A percentile compares a stretch with the other conserved stretches of the same genome.
Evolutionary conservation across 2,888 invertebrate species (phyloP).

Genomic region (Chrysolina haemoptera): DNA sequence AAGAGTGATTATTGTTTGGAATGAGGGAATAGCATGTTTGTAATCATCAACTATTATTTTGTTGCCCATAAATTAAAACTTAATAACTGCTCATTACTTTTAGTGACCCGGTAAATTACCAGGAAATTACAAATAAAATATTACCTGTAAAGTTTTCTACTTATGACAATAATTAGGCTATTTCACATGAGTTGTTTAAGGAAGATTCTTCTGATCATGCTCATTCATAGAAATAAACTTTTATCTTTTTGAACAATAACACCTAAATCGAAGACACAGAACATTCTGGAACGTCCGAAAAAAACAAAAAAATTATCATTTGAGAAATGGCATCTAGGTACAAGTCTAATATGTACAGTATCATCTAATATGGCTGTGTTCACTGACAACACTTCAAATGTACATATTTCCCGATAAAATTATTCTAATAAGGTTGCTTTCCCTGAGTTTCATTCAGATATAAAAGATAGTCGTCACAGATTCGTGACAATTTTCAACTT

Average conservation of each 20-base stretch:
- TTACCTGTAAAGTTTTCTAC: background rate
- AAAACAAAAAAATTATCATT: constrained; percentile 20
- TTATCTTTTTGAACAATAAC: background rate
- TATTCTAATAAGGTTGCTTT: constrained; percentile 47
- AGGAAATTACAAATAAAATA: background rate
- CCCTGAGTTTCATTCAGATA: constrained; percentile 50
- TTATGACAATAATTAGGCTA: background rate
- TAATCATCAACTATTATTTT: background rate
- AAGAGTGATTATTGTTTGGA: background rate
- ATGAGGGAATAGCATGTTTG: background rate
- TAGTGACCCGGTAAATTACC: background rate
- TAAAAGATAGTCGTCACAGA: constrained; percentile 1
- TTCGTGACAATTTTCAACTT: constrained; percentile 1
- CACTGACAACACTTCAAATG: constrained; percentile 53
- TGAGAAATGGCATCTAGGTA: constrained; percentile 34
- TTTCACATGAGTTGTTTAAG: background rate
- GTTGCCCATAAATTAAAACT: background rate
- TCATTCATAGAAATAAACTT: too few species aligned
- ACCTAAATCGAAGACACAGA: too few species aligned
- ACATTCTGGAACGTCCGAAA: background rate
- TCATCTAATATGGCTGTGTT: constrained; percentile 60
- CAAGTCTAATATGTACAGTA: constrained; percentile 25
- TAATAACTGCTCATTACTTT: background rate
- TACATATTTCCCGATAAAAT: constrained; percentile 38
- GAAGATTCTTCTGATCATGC: too few species aligned